Evolutionary conservation across 2,113 vertebrate genomes (phyloP).

Genomic region (Notothenia rossii): DNA sequence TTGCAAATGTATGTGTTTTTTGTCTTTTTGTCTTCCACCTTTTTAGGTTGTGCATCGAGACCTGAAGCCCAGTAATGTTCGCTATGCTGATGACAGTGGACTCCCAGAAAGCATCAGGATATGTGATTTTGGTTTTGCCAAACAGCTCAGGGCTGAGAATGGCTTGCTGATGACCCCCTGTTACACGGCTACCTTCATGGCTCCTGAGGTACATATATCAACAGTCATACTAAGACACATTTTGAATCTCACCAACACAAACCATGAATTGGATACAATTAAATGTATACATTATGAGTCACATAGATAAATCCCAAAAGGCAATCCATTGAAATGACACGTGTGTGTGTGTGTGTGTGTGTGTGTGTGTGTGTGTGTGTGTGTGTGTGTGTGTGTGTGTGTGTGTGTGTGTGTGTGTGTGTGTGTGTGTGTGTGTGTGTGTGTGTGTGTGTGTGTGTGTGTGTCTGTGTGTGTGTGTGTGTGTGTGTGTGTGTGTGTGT

Average conservation of each 20-base stretch:
- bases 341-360: too few species aligned
- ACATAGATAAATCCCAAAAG: not conserved
- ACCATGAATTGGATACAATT: not conserved
- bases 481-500: too few species aligned
- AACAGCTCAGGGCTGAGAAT: constrained; percentile 94
- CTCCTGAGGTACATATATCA: constrained; percentile 88
- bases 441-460: too few species aligned
- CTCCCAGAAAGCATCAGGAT: constrained; percentile 93
- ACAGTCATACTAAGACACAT: not conserved
- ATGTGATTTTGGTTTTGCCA: constrained; percentile 95
- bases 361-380: too few species aligned
- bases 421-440: too few species aligned
- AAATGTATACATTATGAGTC: not conserved
- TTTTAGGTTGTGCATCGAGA: constrained; percentile 95
- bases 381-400: too few species aligned
- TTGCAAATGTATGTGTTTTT: not conserved
- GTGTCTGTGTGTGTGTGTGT: too few species aligned
- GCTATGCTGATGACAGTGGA: constrained; percentile 93
- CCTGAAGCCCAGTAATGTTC: constrained; percentile 96
- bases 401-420: too few species aligned
- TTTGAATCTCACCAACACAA: not conserved
- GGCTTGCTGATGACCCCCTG: constrained; percentile 97
- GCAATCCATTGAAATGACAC: not conserved
- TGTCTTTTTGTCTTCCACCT: constrained; percentile 4
- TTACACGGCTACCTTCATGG: constrained; percentile 96